Evolutionary conservation across 2,113 vertebrate genomes (phyloP).

Genomic region (cat (Felis catus)): F.catus_Fca126_mat1.0 CM031428.1:38880001-38880500

Average conservation of each 20-base stretch:
- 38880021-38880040: too few relatives aligned
- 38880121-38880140: background rate
- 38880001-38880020: too few relatives aligned
- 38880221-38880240: background rate
- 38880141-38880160: background rate
- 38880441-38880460: background rate
- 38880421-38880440: background rate
- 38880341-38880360: background rate
- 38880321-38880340: background rate
- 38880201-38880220: background rate
- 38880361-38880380: background rate
- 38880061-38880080: too few relatives aligned
- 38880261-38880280: background rate
- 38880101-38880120: background rate
- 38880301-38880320: background rate
- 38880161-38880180: too few relatives aligned
- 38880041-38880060: too few relatives aligned
- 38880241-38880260: background rate
- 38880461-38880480: background rate
- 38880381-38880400: fast-evolving
- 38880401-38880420: background rate
- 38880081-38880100: background rate
- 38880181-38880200: too few relatives aligned
- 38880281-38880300: background rate
- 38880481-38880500: background rate